These are phyloP conservation scores for Dendrolimus punctatus DNA, from an alignment of 1,140 invertebrate species.

Conservation along the genomic window DNA sequence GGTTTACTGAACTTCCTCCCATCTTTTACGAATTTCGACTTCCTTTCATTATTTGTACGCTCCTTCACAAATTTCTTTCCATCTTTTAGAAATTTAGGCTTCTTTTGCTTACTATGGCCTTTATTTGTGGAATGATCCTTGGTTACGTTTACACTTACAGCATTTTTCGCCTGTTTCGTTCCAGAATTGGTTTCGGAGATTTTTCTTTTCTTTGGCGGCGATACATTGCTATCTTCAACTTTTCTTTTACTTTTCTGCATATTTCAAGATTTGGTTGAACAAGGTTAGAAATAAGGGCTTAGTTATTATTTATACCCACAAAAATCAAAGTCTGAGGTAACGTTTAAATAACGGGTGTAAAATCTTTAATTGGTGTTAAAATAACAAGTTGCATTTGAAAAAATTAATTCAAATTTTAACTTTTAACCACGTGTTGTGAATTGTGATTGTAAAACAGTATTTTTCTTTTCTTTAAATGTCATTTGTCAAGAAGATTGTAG, in stretches of 20 bases:
- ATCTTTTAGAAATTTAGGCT: constrained; percentile 9
- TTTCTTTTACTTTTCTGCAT: constrained; percentile 61
- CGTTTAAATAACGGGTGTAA: background rate
- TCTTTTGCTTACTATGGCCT: constrained; percentile 12
- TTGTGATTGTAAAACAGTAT: no score
- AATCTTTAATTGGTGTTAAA: constrained; percentile 1
- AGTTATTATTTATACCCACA: no score
- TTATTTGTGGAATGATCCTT: constrained; percentile 17
- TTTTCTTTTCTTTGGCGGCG: constrained; percentile 44
- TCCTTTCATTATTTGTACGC: constrained; percentile 9
- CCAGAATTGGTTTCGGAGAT: constrained; percentile 14
- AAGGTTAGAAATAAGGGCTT: background rate
- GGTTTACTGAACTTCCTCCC: background rate
- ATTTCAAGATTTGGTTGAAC: constrained; percentile 8
- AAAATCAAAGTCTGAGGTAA: no score
- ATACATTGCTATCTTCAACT: constrained; percentile 20
- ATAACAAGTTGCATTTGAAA: background rate
- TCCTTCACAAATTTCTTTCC: constrained; percentile 17
- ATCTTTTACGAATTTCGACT: constrained; percentile 16
- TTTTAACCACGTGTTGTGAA: background rate
- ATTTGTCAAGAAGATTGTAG: no score
- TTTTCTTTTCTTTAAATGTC: no score
- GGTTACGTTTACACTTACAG: background rate
- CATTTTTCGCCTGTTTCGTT: constrained; percentile 11
- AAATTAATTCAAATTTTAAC: background rate